phyloP scores from a whole-genome alignment of 2,888 invertebrate genomes.

The Sylvicola cinctus region DNA sequence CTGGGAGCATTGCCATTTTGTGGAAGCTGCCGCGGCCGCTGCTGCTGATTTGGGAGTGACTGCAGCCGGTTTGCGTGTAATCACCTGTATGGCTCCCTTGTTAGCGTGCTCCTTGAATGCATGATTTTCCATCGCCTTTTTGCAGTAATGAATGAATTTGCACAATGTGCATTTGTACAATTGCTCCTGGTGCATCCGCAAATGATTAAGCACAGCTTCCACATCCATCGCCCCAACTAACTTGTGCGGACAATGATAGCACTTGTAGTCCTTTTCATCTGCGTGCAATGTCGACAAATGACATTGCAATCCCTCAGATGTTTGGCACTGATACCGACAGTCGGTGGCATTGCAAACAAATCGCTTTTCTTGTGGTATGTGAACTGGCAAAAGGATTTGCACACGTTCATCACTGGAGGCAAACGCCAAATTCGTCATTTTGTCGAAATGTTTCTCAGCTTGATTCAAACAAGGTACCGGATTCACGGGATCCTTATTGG shows the following conservation, averaged over 20 bases:
- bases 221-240: slow-evolving; percentile 28
- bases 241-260: slow-evolving; percentile 48
- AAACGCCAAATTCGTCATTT: slow-evolving; percentile 66
- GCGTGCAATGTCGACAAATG: slow-evolving; percentile 54
- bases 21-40: slow-evolving; percentile 8
- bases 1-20: slow-evolving; percentile 33
- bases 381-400: slow-evolving; percentile 21
- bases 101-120: slow-evolving; percentile 36
- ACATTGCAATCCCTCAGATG: slow-evolving; percentile 46
- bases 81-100: slow-evolving; percentile 24
- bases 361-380: slow-evolving; percentile 32
- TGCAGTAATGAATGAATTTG: slow-evolving; percentile 39
- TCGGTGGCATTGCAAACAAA: slow-evolving; percentile 49
- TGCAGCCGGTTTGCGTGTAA: no score
- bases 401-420: slow-evolving; percentile 33
- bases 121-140: slow-evolving; percentile 43
- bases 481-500: slow-evolving; percentile 52
- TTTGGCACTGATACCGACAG: slow-evolving; percentile 50
- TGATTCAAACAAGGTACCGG: slow-evolving; percentile 61
- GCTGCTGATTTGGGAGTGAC: background rate
- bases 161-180: slow-evolving; percentile 56
- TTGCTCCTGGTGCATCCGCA: slow-evolving; percentile 51
- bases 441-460: slow-evolving; percentile 63
- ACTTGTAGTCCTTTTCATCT: slow-evolving; percentile 35
- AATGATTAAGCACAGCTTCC: slow-evolving; percentile 45